Evolutionary conservation across 1,140 invertebrate species (phyloP).

Genomic region (Neodiprion virginianus): DNA sequence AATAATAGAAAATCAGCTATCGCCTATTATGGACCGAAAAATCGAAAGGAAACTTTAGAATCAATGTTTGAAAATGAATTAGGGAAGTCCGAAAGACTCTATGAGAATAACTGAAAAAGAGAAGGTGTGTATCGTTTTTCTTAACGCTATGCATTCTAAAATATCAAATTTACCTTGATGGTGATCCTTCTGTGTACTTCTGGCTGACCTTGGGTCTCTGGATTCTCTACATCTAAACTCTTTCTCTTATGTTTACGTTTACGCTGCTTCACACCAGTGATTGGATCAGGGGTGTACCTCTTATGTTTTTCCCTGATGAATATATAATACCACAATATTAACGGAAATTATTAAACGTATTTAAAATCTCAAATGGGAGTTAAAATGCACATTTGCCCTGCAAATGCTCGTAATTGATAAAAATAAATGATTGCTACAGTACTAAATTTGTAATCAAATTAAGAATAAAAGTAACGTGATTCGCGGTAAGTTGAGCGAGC

Average conservation of each 20-base stretch:
- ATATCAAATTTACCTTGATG: constrained; percentile 68
- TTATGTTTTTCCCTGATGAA: constrained; percentile 56
- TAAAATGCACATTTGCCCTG: too few relatives aligned
- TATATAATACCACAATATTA: background rate
- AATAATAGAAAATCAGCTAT: constrained; percentile 23
- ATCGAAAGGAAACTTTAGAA: background rate
- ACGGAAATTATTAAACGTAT: too few relatives aligned
- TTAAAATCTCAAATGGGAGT: too few relatives aligned
- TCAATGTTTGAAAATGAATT: background rate
- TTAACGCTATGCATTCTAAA: background rate
- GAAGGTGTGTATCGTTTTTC: background rate
- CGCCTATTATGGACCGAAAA: background rate
- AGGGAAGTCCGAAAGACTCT: too few relatives aligned
- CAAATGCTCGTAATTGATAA: too few relatives aligned
- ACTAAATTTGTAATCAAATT: too few relatives aligned
- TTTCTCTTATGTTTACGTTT: constrained; percentile 69
- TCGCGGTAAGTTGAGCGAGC: too few relatives aligned
- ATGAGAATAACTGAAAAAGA: constrained; percentile 19
- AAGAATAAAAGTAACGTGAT: too few relatives aligned
- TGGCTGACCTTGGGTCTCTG: constrained; percentile 60
- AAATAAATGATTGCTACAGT: too few relatives aligned
- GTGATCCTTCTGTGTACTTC: constrained; percentile 74
- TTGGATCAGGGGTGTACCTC: constrained; percentile 58
- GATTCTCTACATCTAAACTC: constrained; percentile 71
- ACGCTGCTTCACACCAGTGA: constrained; percentile 57